A percentile compares a stretch with the other conserved stretches of the same genome.
Conservation (phyloP, 2,888 invertebrate species). For the Tachina fera region DNA sequence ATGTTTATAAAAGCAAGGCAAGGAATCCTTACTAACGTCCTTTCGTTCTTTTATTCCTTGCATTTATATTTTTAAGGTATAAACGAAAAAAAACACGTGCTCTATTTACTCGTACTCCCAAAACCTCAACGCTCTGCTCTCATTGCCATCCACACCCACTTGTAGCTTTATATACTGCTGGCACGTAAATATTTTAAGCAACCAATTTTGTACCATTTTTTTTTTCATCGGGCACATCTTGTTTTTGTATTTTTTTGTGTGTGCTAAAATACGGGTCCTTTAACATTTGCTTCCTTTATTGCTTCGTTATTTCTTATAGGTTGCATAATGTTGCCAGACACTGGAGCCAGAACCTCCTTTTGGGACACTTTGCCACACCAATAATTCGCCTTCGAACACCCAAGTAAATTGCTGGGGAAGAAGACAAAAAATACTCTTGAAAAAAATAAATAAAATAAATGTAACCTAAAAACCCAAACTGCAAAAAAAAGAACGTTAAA, state of each 20-base stretch:
- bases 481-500: slow-evolving; percentile 45
- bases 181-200: slow-evolving; percentile 66
- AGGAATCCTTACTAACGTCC: slow-evolving; percentile 58
- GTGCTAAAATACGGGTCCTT: slow-evolving; percentile 55
- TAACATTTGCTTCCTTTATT: slow-evolving; percentile 64
- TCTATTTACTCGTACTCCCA: slow-evolving; percentile 60
- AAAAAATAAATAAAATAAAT: slow-evolving; percentile 55
- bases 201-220: slow-evolving; percentile 59
- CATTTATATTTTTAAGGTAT: slow-evolving; percentile 47
- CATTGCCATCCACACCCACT: slow-evolving; percentile 66
- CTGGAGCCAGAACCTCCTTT: slow-evolving; percentile 35
- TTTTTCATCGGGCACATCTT: slow-evolving; percentile 40
- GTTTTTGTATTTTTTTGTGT: slow-evolving; percentile 46
- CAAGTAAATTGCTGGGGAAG: slow-evolving; percentile 35
- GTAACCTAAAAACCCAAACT: slow-evolving; percentile 70
- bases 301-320: slow-evolving; percentile 58
- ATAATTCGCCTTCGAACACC: slow-evolving; percentile 3
- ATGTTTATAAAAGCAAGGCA: slow-evolving; percentile 36
- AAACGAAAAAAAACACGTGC: slow-evolving; percentile 65
- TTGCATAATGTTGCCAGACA: slow-evolving; percentile 64
- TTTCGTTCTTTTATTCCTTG: slow-evolving; percentile 36
- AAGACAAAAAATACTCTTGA: slow-evolving; percentile 60
- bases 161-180: slow-evolving; percentile 65
- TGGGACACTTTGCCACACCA: slow-evolving; percentile 5
- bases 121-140: background rate